Base-by-base conservation (phyloP, 2,797 vertebrate species). In the Chrosomus eos region DNA sequence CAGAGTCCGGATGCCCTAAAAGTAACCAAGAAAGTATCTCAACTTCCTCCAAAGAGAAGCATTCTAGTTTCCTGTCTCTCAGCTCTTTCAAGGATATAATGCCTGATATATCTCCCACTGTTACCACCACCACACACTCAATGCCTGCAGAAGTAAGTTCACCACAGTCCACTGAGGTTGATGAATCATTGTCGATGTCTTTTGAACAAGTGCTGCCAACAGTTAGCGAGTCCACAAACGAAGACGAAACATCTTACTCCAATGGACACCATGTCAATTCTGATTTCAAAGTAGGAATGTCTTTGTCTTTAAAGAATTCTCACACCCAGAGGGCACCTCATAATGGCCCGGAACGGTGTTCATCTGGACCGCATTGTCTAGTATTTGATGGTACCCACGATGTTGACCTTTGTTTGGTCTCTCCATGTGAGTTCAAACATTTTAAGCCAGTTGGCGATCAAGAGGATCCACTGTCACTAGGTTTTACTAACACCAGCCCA, bases 121-220 rank as follows among this genome's bases (percentile, higher is more conserved):
- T 97, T 77, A 96, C 97, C 40, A 95, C 95, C 1, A 95, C 95
- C 1, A 95, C 95, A 23, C 95, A 95, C 89, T 99, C 98, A 0
- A 93, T 99, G 94, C 97, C 97, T 0, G 98, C 98, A 0, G 98
- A 99, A 92, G 97, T 98, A 87, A 97, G 98, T 60, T 99, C 98
- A 0, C 98, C 98, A 0, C 98, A 99, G 88, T 99, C 98, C 86
- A 99, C 98, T 0, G 98, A 99, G 89, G 97, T 99, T 45, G 98
- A 99, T 0, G 98, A 99, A 85, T 99, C 98, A 0, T 93, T 99
- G 2, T 99, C 98, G 0, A 97, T 98, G 86, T 99, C 98, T 70
- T 97, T 98, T 0, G 98, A 99, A 93, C 97, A 99, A 88, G 97
- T 96, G 1, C 94, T 97, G 28, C 96, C 96, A 0, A 93, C 94